Conservation (phyloP, 2,888 invertebrate genomes). For the Scrobipalpa atriplicella region DNA sequence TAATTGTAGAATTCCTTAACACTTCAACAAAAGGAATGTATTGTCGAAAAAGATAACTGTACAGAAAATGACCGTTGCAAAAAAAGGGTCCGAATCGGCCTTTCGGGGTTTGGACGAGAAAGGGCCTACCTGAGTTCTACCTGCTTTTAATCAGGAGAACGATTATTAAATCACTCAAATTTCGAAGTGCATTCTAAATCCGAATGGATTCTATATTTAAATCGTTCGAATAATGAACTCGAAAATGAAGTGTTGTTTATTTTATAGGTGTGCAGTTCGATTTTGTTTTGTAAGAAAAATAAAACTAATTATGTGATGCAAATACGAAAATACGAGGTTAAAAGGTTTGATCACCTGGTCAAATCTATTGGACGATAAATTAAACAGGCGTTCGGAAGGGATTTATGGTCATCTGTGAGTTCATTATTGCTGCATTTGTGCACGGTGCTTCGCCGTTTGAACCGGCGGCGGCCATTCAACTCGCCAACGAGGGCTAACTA, state of each 20-base stretch:
- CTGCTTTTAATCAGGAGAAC: conserved; percentile 63
- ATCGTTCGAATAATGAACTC: neutral
- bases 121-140: conserved; percentile 71
- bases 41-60: conserved; percentile 62
- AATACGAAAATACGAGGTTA: neutral
- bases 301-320: neutral
- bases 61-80: conserved; percentile 69
- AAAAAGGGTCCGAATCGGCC: conserved; percentile 46
- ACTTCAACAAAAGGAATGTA: conserved; percentile 61
- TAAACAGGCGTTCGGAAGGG: conserved; percentile 58
- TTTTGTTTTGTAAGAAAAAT: neutral
- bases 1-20: conserved; percentile 58
- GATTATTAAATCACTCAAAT: neutral
- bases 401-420: conserved; percentile 62
- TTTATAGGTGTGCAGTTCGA: neutral
- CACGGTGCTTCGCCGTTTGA: conserved; percentile 43
- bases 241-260: neutral
- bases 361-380: conserved; percentile 70
- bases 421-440: conserved; percentile 68
- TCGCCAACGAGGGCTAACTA: conserved; percentile 43
- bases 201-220: neutral
- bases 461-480: conserved; percentile 47
- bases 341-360: conserved; percentile 29
- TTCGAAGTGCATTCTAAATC: neutral
- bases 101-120: conserved; percentile 50